Percentiles rank a stretch among this genome's conserved stretches.
Evolutionary conservation across 2,888 invertebrate species (phyloP).

Genomic region (Cordilura impudica): DNA sequence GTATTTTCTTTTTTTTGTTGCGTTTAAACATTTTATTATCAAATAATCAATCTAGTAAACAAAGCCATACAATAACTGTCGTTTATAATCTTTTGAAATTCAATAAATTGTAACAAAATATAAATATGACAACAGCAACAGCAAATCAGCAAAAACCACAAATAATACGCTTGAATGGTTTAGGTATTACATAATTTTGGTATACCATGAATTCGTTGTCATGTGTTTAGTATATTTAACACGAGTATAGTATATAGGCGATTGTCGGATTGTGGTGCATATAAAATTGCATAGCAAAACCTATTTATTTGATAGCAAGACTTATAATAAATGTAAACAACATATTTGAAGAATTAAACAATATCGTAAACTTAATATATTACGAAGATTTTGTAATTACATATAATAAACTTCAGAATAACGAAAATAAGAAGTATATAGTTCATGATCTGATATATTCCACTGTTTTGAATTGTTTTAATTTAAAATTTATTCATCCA

Average conservation of each 20-base stretch:
- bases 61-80: neutral
- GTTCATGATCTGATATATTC: too few relatives aligned
- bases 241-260: neutral
- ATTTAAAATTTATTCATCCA: too few relatives aligned
- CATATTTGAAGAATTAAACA: too few relatives aligned
- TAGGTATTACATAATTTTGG: constrained; percentile 9
- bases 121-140: neutral
- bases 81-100: constrained; percentile 25
- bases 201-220: neutral
- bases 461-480: too few relatives aligned
- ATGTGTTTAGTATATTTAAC: neutral
- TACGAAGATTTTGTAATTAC: too few relatives aligned
- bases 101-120: constrained; percentile 40
- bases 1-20: neutral
- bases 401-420: too few relatives aligned
- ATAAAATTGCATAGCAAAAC: too few relatives aligned
- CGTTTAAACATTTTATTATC: neutral
- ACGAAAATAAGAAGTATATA: too few relatives aligned
- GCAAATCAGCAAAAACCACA: constrained; percentile 13
- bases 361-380: too few relatives aligned
- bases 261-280: neutral
- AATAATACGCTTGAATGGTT: constrained; percentile 33
- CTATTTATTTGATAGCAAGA: too few relatives aligned
- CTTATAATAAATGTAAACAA: too few relatives aligned
- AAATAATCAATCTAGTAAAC: neutral